A percentile compares a stretch with the other conserved stretches of the same genome.
Conservation (phyloP, 2,797 vertebrate genomes). For the Peromyscus aztecus region DNA sequence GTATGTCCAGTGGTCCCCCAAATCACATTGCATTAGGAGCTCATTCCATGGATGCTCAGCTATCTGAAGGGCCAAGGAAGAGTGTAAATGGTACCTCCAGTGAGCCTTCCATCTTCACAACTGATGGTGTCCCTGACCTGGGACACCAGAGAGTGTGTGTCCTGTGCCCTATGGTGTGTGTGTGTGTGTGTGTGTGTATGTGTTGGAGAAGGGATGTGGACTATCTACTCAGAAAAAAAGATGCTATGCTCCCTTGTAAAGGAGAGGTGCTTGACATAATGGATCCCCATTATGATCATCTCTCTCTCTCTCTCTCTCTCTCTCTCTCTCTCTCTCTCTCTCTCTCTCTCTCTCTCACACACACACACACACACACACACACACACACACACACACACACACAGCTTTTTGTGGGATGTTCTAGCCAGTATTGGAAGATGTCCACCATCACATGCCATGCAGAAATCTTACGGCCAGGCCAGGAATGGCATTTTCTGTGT, state of each 20-base stretch:
- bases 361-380: too few species aligned
- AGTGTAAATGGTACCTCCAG: neutral
- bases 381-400: too few species aligned
- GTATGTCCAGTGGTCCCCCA: neutral
- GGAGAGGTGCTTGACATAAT: neutral
- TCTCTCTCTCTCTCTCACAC: too few species aligned
- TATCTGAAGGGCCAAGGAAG: neutral
- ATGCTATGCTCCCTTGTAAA: neutral
- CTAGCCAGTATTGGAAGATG: neutral
- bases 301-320: neutral
- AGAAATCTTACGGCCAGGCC: neutral
- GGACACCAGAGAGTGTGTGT: neutral
- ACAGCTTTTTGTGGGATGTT: neutral
- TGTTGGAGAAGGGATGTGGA: neutral
- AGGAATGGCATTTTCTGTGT: neutral
- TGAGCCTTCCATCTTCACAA: neutral
- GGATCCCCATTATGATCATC: neutral
- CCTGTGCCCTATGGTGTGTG: neutral
- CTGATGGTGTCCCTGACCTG: neutral
- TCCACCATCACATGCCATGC: neutral
- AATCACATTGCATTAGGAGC: neutral
- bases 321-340: neutral
- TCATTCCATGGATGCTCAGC: accelerated
- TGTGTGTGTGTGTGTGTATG: neutral
- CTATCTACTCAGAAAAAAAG: neutral